Evolutionary conservation across 2,888 invertebrate genomes (phyloP).

Genomic region (Phorcus lineatus): DNA sequence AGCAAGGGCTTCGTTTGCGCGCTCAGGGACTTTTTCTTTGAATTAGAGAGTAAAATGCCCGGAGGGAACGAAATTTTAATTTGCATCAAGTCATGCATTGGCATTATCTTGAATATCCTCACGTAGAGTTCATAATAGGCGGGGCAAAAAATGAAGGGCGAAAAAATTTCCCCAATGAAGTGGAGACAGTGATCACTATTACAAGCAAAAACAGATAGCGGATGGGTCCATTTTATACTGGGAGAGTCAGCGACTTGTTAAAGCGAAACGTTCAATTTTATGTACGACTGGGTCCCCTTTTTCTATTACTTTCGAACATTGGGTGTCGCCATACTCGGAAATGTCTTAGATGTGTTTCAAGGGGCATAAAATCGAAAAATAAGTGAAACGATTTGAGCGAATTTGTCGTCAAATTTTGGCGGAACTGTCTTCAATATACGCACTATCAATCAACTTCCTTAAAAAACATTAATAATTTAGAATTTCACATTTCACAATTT

Average conservation of each 20-base stretch:
- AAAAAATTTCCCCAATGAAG: background rate
- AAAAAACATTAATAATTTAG: no score
- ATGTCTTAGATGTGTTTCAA: slow-evolving; percentile 1
- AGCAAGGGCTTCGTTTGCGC: slow-evolving; percentile 3
- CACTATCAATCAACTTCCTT: no score
- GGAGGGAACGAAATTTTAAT: slow-evolving; percentile 14
- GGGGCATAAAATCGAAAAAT: background rate
- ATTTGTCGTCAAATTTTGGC: no score
- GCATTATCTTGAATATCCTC: slow-evolving; percentile 24
- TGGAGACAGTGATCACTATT: background rate
- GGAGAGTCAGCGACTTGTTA: slow-evolving; percentile 12
- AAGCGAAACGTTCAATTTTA: slow-evolving; percentile 14
- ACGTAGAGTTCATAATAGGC: slow-evolving; percentile 19
- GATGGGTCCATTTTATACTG: slow-evolving; percentile 14
- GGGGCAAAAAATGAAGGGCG: background rate
- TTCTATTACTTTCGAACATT: background rate
- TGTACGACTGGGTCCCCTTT: background rate
- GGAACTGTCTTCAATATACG: no score
- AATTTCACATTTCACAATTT: no score
- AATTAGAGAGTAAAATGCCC: slow-evolving; percentile 20
- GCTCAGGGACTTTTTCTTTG: slow-evolving; percentile 6
- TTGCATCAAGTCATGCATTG: slow-evolving; percentile 21
- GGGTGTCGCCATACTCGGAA: background rate
- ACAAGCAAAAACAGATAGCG: background rate
- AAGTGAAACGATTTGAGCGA: no score